Conservation (phyloP, 2,113 vertebrate genomes). For the Orthonyx spaldingii region DNA sequence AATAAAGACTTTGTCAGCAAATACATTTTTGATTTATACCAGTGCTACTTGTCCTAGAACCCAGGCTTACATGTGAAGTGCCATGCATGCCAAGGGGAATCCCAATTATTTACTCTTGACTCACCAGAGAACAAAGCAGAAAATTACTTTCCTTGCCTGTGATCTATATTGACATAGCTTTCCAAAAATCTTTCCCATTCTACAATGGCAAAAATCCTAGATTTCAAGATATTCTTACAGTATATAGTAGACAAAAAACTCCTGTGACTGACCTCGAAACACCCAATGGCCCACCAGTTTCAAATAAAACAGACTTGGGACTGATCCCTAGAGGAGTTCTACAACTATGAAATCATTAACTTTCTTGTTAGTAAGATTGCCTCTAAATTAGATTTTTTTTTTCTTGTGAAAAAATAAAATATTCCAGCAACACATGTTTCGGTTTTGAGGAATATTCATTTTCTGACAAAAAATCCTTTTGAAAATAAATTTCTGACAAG, state of each 20-base stretch:
- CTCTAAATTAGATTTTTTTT: not conserved
- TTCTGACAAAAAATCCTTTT: not conserved
- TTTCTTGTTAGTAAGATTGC: not conserved
- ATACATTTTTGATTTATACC: not conserved
- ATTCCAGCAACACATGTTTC: not conserved
- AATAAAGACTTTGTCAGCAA: not conserved
- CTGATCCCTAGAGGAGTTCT: not conserved
- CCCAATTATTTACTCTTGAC: not conserved
- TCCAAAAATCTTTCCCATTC: not conserved
- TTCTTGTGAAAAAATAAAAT: not conserved
- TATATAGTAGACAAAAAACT: not conserved
- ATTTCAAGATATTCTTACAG: not conserved
- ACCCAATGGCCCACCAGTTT: not conserved
- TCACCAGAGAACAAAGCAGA: not conserved
- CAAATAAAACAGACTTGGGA: not conserved
- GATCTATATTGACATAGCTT: not conserved
- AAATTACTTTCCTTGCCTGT: not conserved
- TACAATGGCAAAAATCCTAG: not conserved
- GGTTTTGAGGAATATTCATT: not conserved
- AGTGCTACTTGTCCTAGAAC: not conserved
- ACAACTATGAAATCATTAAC: not conserved
- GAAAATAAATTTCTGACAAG: not conserved
- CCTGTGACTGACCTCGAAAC: not conserved
- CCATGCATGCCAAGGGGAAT: not conserved
- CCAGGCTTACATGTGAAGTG: not conserved